Conservation (phyloP, 1,140 invertebrate genomes). For the Cydia splendana region DNA sequence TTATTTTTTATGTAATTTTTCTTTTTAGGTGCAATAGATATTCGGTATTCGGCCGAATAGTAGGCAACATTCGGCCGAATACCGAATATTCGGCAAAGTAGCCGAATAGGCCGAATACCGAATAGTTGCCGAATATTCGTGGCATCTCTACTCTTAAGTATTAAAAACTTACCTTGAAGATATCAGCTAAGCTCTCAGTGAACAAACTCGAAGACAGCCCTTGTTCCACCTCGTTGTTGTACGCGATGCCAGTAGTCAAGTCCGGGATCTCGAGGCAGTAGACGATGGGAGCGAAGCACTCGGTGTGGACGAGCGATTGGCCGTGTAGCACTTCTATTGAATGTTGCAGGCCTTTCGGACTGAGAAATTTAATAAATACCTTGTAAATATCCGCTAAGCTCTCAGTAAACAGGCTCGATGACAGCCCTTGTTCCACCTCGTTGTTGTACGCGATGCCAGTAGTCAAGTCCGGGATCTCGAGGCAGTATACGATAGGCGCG, state of each 20-base stretch:
- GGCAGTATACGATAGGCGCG: constrained; percentile 96
- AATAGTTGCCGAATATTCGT: too few species aligned
- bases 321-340: too few species aligned
- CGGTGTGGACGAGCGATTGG: constrained; percentile 56
- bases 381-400: constrained; percentile 94
- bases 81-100: too few species aligned
- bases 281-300: constrained; percentile 98
- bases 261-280: constrained; percentile 81
- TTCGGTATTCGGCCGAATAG: too few species aligned
- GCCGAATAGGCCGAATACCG: too few species aligned
- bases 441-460: constrained; percentile 97
- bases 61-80: too few species aligned
- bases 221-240: constrained; percentile 98
- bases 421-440: constrained; percentile 96
- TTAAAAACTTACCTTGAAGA: too few species aligned
- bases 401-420: constrained; percentile 97
- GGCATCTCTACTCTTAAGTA: too few species aligned
- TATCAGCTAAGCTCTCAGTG: constrained; percentile 91
- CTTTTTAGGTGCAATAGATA: too few species aligned
- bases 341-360: too few species aligned
- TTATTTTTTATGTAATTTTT: too few species aligned
- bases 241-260: constrained; percentile 93
- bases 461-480: constrained; percentile 90
- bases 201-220: constrained; percentile 98
- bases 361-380: constrained; percentile 57